Evolutionary conservation across 2,888 invertebrate genomes (phyloP).

Genomic region (Cepaea hortensis): DNA sequence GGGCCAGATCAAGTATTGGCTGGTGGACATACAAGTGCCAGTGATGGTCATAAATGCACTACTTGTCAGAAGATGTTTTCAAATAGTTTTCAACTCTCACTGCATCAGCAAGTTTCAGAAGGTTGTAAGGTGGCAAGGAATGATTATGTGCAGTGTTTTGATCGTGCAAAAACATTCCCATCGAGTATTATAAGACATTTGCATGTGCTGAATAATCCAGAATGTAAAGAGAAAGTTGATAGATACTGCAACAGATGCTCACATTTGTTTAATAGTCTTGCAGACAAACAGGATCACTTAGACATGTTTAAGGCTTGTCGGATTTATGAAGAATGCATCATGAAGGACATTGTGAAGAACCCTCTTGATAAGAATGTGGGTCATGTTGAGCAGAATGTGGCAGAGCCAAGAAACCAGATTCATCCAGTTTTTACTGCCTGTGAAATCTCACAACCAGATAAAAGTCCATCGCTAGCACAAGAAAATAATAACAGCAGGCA

Average conservation of each 20-base stretch:
- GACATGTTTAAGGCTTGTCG: background rate
- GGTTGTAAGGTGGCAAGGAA: background rate
- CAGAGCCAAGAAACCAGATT: no score
- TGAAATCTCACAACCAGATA: background rate
- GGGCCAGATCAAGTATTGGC: background rate
- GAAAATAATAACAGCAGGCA: no score
- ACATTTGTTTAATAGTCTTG: background rate
- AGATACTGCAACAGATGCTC: background rate
- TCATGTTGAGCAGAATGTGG: no score
- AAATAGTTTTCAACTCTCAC: background rate
- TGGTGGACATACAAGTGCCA: no score
- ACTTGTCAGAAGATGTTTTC: background rate
- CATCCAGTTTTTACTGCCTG: background rate
- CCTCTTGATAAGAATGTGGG: background rate
- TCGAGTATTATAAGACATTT: background rate
- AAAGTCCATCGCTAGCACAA: no score
- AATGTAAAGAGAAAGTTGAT: background rate
- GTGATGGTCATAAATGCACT: background rate
- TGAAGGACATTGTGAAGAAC: background rate
- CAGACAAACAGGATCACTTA: background rate
- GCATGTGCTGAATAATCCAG: constrained; percentile 10
- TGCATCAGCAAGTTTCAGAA: background rate
- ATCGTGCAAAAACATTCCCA: background rate
- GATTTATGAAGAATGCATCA: background rate
- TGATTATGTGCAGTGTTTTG: background rate